phyloP scores from a whole-genome alignment of 2,113 vertebrate species.

The Rissa tridactyla region DNA sequence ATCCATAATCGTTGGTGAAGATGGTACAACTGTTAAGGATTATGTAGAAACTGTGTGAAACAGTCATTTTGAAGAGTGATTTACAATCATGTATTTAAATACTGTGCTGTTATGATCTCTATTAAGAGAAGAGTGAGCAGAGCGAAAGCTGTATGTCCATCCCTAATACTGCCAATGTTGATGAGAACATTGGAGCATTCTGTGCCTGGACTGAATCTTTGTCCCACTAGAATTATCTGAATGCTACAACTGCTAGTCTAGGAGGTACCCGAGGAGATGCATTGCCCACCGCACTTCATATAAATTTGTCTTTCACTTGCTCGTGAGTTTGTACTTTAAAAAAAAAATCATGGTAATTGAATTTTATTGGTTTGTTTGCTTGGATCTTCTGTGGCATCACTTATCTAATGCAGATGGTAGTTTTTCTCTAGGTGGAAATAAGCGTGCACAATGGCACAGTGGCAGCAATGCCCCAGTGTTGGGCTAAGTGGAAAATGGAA shows the following conservation, averaged over 20 bases:
- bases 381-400: not conserved
- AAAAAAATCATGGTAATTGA: not conserved
- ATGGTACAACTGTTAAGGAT: not conserved
- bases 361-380: not conserved
- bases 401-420: not conserved
- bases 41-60: not conserved
- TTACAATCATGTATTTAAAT: not conserved
- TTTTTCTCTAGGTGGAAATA: not conserved
- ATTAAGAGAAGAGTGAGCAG: not conserved
- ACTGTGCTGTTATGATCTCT: not conserved
- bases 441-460: too few species aligned
- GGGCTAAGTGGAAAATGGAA: conserved; percentile 76
- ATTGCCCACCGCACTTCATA: not conserved
- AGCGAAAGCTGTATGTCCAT: not conserved
- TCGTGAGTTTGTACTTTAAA: not conserved
- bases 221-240: not conserved
- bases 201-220: not conserved
- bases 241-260: not conserved
- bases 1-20: not conserved
- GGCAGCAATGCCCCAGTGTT: not conserved
- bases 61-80: not conserved
- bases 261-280: not conserved
- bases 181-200: not conserved
- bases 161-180: not conserved
- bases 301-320: not conserved